Evolutionary conservation across 2,888 invertebrate species (phyloP), one percentile per base, ranked within the genome.

Genomic region (Tricholauxania praeusta): DNA sequence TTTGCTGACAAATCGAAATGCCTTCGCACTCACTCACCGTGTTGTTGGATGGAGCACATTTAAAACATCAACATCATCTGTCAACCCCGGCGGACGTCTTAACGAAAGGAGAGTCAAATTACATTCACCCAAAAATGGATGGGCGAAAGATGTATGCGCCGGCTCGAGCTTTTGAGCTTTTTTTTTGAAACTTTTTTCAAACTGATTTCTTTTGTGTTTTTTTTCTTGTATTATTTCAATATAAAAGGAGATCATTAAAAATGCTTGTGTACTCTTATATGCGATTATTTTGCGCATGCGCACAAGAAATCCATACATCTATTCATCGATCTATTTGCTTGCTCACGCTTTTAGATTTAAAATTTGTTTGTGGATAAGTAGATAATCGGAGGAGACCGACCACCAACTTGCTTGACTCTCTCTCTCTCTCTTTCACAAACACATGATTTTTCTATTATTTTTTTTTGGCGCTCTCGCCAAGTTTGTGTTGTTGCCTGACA

Each of bases 61-160:
- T 28, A 39, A 39, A 39, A 22, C 57, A n/a, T 17, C 12, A 19
- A 57, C n/a, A 53, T 49, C 49, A 48, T 49, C 49, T 64, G 12
- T 22, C 19, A 64, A 17, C 14, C 14, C 12, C 67, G 47, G 39
- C 39, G 10, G 39, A 39, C 39, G 55, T 57, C 57, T 22, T 55
- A 67, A 22, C 57, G 68, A 69, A 74, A 72, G 57, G 17, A 76
- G 79, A 74, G 83, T 87, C 87, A 85, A 87, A 87, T 87, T 87
- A 86, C 87, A 87, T 83, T 86, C 85, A 80, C 81, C 87, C 85
- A 87, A 87, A 87, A 87, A 87, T 86, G 87, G 83, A 80, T 79
- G 75, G 79, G 72, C 75, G 72, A 74, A 57, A 49, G 51, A 76
- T 67, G 71, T 74, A 71, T 77, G 79, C 76, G 77, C 75, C 78